Percentiles rank a stretch among this genome's conserved stretches.
Conservation (phyloP, 2,888 invertebrate species). For the Phlogophora meticulosa region DNA sequence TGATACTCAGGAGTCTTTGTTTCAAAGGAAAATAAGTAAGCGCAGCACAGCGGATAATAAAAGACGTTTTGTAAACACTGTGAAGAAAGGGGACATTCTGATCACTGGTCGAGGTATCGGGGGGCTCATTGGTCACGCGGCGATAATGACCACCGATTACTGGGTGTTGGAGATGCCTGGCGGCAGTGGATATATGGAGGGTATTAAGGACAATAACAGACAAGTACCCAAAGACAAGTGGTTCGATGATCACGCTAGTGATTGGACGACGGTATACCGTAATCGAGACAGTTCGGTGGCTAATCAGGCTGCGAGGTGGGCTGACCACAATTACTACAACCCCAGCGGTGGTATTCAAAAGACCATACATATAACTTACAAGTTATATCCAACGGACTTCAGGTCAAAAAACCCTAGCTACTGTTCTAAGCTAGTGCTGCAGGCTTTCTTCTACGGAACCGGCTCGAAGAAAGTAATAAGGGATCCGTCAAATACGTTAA, state of each 20-base stretch:
- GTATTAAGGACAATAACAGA: slow-evolving; percentile 76
- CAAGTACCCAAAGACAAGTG: slow-evolving; percentile 74
- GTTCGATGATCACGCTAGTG: slow-evolving; percentile 75
- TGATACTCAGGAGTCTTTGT: slow-evolving; percentile 79
- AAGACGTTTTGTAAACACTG: slow-evolving; percentile 75
- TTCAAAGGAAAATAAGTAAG: slow-evolving; percentile 76
- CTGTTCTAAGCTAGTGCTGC: slow-evolving; percentile 79
- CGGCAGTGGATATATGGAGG: slow-evolving; percentile 70
- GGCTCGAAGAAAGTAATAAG: slow-evolving; percentile 71
- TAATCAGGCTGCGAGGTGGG: slow-evolving; percentile 74
- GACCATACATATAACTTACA: slow-evolving; percentile 75
- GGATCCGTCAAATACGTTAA: slow-evolving; percentile 63
- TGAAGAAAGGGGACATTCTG: slow-evolving; percentile 77
- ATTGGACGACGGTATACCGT: slow-evolving; percentile 79
- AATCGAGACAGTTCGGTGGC: slow-evolving; percentile 71
- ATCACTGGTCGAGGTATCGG: slow-evolving; percentile 70
- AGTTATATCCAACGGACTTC: slow-evolving; percentile 68
- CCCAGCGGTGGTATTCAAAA: slow-evolving; percentile 72
- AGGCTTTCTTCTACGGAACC: slow-evolving; percentile 78
- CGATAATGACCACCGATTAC: slow-evolving; percentile 78
- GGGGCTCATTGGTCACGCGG: slow-evolving; percentile 77
- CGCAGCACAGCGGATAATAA: slow-evolving; percentile 76
- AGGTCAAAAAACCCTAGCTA: slow-evolving; percentile 76
- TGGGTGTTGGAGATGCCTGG: slow-evolving; percentile 80
- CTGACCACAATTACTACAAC: slow-evolving; percentile 75